A percentile compares a stretch with the other conserved stretches of the same genome.
These are phyloP conservation scores for Chondrosia reniformis DNA, from an alignment of 37 sponge, comb jelly and placozoan species.

Conservation along the genomic window DNA sequence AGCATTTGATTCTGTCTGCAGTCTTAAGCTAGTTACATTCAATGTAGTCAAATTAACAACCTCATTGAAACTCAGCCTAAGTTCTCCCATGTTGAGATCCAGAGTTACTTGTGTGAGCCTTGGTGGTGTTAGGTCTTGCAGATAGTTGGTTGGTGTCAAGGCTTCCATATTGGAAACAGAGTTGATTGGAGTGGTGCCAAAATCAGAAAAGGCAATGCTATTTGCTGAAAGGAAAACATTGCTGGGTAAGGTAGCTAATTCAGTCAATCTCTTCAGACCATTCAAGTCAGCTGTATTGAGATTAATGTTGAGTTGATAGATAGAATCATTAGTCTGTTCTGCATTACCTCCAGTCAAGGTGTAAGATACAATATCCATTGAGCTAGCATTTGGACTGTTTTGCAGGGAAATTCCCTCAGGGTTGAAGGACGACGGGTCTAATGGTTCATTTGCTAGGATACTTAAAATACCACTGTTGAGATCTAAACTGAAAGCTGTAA, in stretches of 20 bases:
- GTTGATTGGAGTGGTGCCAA: conserved; percentile 64
- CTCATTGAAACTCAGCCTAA: conserved; percentile 63
- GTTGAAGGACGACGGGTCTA: conserved; percentile 75
- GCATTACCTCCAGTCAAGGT: conserved; percentile 84
- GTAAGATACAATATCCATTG: conserved; percentile 38
- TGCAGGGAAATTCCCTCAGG: conserved; percentile 66
- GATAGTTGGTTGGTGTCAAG: conserved; percentile 42
- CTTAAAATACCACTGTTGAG: conserved; percentile 53
- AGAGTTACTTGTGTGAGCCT: conserved; percentile 44
- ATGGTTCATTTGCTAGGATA: conserved; percentile 75
- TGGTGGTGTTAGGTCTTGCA: conserved; percentile 57
- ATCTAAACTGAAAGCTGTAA: conserved; percentile 64
- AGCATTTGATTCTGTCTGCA: conserved; percentile 41
- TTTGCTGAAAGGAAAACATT: conserved; percentile 53
- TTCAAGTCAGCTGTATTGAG: conserved; percentile 73
- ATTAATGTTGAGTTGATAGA: conserved; percentile 57
- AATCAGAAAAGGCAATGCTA: conserved; percentile 61
- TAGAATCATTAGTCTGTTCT: conserved; percentile 28
- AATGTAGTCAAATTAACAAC: conserved; percentile 46
- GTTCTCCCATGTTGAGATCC: conserved; percentile 57
- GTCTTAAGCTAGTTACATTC: conserved; percentile 42
- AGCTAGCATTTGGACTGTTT: conserved; percentile 55
- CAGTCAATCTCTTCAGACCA: conserved; percentile 52
- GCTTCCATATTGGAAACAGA: conserved; percentile 66
- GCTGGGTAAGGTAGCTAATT: conserved; percentile 50